These are phyloP conservation scores for Aleiodes leptofemur DNA, from an alignment of 2,888 invertebrate genomes.

Conservation along the genomic window DNA sequence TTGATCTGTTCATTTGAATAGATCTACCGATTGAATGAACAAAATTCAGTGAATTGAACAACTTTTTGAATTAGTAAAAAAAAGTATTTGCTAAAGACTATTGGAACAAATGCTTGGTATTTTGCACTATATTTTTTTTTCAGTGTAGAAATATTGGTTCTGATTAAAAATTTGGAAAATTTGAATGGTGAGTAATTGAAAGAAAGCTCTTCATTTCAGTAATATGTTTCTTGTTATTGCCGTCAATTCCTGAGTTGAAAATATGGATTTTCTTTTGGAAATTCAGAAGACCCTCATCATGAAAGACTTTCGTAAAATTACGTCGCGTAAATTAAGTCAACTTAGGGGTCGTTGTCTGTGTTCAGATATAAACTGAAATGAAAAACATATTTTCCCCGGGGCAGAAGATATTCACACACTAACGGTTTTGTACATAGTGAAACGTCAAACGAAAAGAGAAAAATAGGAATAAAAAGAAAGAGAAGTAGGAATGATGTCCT, in stretches of 20 bases:
- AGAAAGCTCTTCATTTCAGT: background rate
- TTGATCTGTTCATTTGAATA: no score
- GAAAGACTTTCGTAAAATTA: constrained; percentile 59
- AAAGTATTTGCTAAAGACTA: no score
- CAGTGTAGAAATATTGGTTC: no score
- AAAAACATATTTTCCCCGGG: constrained; percentile 52
- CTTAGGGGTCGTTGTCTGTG: constrained; percentile 18
- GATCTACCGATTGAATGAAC: no score
- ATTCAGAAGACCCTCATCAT: constrained; percentile 56
- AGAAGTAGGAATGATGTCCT: constrained; percentile 11
- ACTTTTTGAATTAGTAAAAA: no score
- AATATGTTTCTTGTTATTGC: no score
- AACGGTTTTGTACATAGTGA: background rate
- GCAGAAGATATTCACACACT: constrained; percentile 31
- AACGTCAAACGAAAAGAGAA: background rate
- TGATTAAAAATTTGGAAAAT: no score
- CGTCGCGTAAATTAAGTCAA: constrained; percentile 53
- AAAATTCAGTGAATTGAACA: no score
- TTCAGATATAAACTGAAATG: constrained; percentile 40
- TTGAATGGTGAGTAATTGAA: background rate
- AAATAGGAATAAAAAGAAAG: background rate
- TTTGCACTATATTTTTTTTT: no score
- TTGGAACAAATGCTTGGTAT: no score
- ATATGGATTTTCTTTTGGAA: constrained; percentile 52
- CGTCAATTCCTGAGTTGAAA: no score